Base-by-base conservation (phyloP, 2,888 invertebrate genomes). In the Loripinus fragilis region DNA sequence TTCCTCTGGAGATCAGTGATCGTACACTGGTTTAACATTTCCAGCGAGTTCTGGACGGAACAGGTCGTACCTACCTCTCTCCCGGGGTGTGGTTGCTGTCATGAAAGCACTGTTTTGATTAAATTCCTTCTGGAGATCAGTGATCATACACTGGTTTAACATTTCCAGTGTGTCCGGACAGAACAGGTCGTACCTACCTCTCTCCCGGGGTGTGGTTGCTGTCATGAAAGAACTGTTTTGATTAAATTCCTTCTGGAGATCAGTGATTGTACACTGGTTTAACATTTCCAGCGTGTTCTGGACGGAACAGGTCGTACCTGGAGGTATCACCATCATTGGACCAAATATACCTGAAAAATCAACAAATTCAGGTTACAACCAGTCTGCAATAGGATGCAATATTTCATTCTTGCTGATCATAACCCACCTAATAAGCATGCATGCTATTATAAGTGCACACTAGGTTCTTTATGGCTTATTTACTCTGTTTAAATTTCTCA, bases 111-210 rank as follows among this genome's bases (percentile, higher is more conserved):
- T 86, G 77, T 80, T 86, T 65, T 88, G 88, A 78, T 84, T 80
- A n/a, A 88, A 81, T 42, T 91, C 91, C 74, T 90, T 91, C 76
- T 88, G 88, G 55, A 90, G 78, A 48, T 89, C 89, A 76, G 88
- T 89, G 23, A 78, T 38, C 33, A 71, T 80, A 71, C 85, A 85
- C 76, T 89, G 86, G 60, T 85, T 79, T 69, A 88, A 81, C 64
- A 88, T 79, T 64, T 89, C 87, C 33, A 87, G 67, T 12, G 87
- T 79, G 33, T 83, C 25, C 86, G 88, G 73, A 87, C 83, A 77
- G 89, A 79, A 45, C 81, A 76, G 8, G 86, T 74, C 38, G 85
- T 78, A n/a, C n/a, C n/a, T 76, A 81, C 83, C 76, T 65, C 73
- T 74, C n/a, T 84, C 74, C 52, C 67, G 41, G 74, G 83, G 77